These are phyloP conservation scores for Coenonympha glycerion DNA, from an alignment of 2,888 invertebrate species.

Conservation along the genomic window DNA sequence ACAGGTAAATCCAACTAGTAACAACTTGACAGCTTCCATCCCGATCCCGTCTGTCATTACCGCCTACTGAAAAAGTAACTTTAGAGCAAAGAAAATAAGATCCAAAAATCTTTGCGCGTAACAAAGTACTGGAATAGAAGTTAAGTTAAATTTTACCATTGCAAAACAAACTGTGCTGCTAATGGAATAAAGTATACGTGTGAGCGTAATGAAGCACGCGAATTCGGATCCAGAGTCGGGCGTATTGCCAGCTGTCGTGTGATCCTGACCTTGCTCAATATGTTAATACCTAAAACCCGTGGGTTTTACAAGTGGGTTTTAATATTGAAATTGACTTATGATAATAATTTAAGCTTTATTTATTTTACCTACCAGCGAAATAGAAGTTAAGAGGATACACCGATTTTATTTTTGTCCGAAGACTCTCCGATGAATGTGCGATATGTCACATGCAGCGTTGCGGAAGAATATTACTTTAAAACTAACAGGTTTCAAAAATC, in stretches of 20 bases:
- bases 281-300: constrained; percentile 26
- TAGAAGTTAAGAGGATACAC: too few relatives aligned
- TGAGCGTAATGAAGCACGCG: constrained; percentile 17
- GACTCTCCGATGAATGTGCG: too few relatives aligned
- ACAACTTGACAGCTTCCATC: neutral
- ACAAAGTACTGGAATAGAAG: too few relatives aligned
- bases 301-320: constrained; percentile 11
- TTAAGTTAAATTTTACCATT: too few relatives aligned
- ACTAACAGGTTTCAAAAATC: too few relatives aligned
- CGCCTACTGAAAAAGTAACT: constrained; percentile 27
- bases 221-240: constrained; percentile 30
- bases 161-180: constrained; percentile 16
- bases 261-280: constrained; percentile 38
- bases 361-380: too few relatives aligned
- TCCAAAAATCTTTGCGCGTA: constrained; percentile 22
- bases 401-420: too few relatives aligned
- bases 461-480: too few relatives aligned
- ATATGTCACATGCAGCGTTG: too few relatives aligned
- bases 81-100: constrained; percentile 20
- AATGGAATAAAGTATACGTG: too few relatives aligned
- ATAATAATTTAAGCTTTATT: constrained; percentile 5
- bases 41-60: constrained; percentile 5
- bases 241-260: constrained; percentile 29
- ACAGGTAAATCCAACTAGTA: constrained; percentile 1
- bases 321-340: constrained; percentile 7